Conservation (phyloP, 2,888 invertebrate species). For the Mesoligia furuncula region DNA sequence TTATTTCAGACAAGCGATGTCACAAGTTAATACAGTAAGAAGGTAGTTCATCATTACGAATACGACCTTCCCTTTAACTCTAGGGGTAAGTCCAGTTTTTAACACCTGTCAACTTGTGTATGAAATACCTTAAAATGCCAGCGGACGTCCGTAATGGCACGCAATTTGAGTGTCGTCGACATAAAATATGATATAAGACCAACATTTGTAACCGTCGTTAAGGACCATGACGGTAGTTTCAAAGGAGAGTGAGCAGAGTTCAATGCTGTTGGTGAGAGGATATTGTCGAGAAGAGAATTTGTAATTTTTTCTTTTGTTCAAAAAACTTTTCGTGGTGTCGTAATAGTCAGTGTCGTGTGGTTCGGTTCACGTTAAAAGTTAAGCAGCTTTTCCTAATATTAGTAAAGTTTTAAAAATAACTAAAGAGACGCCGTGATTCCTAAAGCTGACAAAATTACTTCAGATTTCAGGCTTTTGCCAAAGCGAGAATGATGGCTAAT, state of each 20-base stretch:
- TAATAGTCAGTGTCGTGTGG: background rate
- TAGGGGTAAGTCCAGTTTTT: constrained; percentile 11
- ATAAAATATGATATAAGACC: constrained; percentile 37
- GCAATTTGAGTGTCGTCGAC: constrained; percentile 30
- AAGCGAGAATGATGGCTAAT: background rate
- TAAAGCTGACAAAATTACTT: background rate
- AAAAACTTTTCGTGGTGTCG: background rate
- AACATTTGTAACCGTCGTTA: constrained; percentile 17
- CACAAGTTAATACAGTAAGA: background rate
- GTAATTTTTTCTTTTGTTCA: background rate
- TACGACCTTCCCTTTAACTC: background rate
- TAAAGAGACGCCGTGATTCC: background rate
- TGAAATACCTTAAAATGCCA: constrained; percentile 48
- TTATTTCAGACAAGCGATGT: background rate
- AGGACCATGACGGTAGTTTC: background rate
- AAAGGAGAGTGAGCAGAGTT: background rate
- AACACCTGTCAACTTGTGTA: constrained; percentile 52
- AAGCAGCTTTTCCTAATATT: background rate
- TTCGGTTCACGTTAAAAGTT: background rate
- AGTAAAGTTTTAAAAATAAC: background rate
- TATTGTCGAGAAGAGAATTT: background rate
- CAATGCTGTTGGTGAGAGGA: background rate
- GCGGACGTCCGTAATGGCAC: constrained; percentile 1
- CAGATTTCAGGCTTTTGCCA: background rate
- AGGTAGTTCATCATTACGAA: constrained; percentile 6